Conservation (phyloP, 2,113 vertebrate species). For the Mastomys coucha region DNA sequence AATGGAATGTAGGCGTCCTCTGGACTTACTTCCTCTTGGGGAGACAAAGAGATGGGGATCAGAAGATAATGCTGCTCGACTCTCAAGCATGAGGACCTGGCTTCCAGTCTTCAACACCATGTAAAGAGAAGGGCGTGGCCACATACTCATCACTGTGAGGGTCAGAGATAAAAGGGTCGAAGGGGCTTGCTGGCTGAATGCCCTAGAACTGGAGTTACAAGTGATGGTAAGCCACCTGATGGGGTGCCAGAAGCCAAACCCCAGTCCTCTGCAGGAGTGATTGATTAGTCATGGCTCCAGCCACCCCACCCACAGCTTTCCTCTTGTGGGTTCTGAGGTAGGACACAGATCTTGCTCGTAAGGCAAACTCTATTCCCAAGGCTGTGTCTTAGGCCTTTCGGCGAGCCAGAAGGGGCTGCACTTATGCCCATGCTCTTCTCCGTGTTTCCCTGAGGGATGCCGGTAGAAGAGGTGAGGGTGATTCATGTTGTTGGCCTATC, state of each 20-base stretch:
- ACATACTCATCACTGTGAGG: no score
- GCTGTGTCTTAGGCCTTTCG: not conserved
- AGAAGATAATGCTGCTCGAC: not conserved
- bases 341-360: not conserved
- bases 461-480: not conserved
- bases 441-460: not conserved
- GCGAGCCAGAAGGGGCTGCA: not conserved
- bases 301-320: not conserved
- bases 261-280: not conserved
- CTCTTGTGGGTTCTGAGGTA: not conserved
- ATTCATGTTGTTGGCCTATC: not conserved
- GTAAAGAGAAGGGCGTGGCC: not conserved
- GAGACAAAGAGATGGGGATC: not conserved
- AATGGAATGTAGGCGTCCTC: not conserved
- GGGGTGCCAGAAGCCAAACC: not conserved
- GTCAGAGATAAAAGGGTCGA: not conserved
- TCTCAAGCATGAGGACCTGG: not conserved
- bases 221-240: not conserved
- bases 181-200: not conserved
- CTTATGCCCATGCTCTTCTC: not conserved
- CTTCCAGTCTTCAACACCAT: not conserved
- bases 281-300: not conserved
- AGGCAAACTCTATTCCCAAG: not conserved
- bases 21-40: not conserved
- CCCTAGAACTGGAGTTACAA: not conserved